These are phyloP conservation scores for Eptesicus fuscus DNA, from an alignment of 2,113 vertebrate species.

Conservation along the genomic window DNA sequence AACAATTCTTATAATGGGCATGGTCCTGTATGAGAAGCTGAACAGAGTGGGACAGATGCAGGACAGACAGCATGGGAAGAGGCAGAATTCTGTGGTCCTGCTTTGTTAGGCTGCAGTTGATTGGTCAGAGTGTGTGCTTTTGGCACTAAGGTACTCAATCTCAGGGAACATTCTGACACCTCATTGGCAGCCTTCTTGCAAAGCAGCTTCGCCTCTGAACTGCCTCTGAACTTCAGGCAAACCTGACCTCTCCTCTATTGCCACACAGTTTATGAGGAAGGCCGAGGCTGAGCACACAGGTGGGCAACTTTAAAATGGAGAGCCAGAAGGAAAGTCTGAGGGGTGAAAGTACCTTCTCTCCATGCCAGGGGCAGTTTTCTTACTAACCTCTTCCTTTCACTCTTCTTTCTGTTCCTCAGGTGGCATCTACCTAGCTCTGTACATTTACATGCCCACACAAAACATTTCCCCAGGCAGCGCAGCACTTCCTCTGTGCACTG, in stretches of 20 bases:
- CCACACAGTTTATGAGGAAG: not conserved
- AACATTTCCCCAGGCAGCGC: not conserved
- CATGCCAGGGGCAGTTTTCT: not conserved
- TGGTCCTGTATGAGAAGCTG: not conserved
- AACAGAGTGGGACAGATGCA: not conserved
- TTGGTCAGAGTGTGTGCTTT: not conserved
- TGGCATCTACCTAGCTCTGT: not conserved
- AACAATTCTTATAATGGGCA: not conserved
- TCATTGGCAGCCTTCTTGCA: not conserved
- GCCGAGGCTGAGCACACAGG: not conserved
- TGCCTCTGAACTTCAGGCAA: slow-evolving; percentile 45
- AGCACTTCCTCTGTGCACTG: not conserved
- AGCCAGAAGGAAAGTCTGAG: not conserved
- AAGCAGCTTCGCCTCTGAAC: slow-evolving; percentile 42
- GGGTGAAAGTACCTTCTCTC: not conserved
- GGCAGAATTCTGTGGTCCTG: not conserved
- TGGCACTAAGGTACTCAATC: not conserved
- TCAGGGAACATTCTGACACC: not conserved
- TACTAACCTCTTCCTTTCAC: not conserved
- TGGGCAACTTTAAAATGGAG: not conserved
- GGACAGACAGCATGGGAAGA: not conserved
- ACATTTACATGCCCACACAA: not conserved
- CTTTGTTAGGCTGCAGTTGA: not conserved
- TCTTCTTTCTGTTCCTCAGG: not conserved
- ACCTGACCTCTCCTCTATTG: not conserved